Conservation (phyloP, 2,888 invertebrate genomes). For the Tenodera sinensis region DNA sequence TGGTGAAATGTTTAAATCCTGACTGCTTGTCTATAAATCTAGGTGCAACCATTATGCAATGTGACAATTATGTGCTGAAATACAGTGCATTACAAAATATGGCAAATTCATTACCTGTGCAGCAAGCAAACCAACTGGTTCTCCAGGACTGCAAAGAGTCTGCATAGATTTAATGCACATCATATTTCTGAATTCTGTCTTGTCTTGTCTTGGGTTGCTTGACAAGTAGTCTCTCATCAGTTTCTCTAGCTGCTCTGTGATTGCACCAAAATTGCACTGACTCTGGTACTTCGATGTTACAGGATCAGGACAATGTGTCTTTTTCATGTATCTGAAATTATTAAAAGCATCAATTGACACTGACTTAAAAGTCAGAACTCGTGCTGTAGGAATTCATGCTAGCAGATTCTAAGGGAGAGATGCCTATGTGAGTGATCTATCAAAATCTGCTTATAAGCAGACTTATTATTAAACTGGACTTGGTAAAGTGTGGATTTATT, state of each 20-base stretch:
- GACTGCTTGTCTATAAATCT: too few relatives aligned
- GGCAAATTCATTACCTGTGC: conserved; percentile 63
- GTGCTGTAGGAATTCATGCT: too few relatives aligned
- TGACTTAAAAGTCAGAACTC: neutral
- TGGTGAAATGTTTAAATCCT: too few relatives aligned
- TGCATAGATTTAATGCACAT: conserved; percentile 73
- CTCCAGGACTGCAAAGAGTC: conserved; percentile 83
- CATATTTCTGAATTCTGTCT: conserved; percentile 59
- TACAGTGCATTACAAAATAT: too few relatives aligned
- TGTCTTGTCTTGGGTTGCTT: conserved; percentile 39
- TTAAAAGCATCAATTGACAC: neutral
- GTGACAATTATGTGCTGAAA: too few relatives aligned
- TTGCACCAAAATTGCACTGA: conserved; percentile 73
- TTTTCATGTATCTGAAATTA: conserved; percentile 41
- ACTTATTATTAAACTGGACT: too few relatives aligned
- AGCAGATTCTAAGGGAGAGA: too few relatives aligned
- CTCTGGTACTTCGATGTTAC: conserved; percentile 65
- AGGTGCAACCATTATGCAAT: too few relatives aligned
- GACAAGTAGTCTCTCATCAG: conserved; percentile 61
- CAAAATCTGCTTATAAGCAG: too few relatives aligned
- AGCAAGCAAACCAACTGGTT: conserved; percentile 93
- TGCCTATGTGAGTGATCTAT: too few relatives aligned
- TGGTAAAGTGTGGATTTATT: too few relatives aligned
- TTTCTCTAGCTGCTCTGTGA: conserved; percentile 75
- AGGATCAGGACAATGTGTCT: conserved; percentile 66